Percentiles rank a stretch among this genome's conserved stretches.
phyloP scores from a whole-genome alignment of 1,140 invertebrate species.

The Armadillidium nasatum region DNA sequence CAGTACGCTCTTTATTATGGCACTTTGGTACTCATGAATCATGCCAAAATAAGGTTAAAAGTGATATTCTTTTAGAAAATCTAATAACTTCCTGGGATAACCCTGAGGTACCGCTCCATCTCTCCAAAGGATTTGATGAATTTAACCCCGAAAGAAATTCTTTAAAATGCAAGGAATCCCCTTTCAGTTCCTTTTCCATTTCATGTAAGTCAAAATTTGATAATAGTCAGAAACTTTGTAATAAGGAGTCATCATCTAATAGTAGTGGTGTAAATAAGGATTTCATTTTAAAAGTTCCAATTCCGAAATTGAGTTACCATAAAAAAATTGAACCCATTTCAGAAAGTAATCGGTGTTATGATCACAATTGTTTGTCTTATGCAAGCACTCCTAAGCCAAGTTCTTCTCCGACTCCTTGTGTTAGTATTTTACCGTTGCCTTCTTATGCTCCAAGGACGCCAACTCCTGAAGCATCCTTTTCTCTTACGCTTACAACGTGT shows the following conservation, averaged over 20 bases:
- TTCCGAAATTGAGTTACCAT: slow-evolving; percentile 34
- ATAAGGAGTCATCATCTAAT: too few relatives aligned
- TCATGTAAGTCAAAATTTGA: too few relatives aligned
- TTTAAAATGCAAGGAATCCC: too few relatives aligned
- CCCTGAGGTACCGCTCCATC: slow-evolving; percentile 19
- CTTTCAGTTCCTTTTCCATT: too few relatives aligned
- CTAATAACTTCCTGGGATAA: slow-evolving; percentile 36
- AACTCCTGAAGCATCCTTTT: neutral
- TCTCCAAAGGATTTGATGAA: neutral
- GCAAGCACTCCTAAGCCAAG: neutral
- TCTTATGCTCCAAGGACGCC: neutral
- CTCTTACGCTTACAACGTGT: neutral
- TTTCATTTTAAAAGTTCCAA: slow-evolving; percentile 37
- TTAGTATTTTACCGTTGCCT: neutral
- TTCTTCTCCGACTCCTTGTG: neutral
- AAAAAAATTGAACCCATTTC: neutral
- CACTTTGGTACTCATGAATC: slow-evolving; percentile 39
- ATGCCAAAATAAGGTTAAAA: neutral
- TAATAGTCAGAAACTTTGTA: too few relatives aligned
- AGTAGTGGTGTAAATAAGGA: slow-evolving; percentile 37
- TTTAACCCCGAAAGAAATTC: too few relatives aligned
- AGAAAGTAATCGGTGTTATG: neutral
- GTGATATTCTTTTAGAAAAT: slow-evolving; percentile 22
- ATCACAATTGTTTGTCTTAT: neutral
- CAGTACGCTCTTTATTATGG: slow-evolving; percentile 41